A percentile compares a stretch with the other conserved stretches of the same genome.
These are phyloP conservation scores for Drosophila differens DNA, from an alignment of 2,888 invertebrate genomes.

Conservation along the genomic window DNA sequence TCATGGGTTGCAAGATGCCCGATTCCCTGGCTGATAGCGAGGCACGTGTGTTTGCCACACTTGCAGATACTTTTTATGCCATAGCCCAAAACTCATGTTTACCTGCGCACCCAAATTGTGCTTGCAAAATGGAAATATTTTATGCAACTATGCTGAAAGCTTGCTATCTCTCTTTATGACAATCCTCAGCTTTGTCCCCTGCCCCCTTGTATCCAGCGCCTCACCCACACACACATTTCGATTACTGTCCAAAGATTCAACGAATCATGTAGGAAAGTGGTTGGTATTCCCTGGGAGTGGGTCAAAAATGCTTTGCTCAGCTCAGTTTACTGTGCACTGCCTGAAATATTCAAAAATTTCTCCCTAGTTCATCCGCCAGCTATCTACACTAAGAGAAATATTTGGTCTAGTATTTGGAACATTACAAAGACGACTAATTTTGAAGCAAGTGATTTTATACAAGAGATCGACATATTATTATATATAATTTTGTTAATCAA, in stretches of 20 bases:
- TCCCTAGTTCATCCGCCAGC: constrained; percentile 3
- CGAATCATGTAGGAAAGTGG: constrained; percentile 4
- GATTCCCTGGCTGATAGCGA: constrained; percentile 8
- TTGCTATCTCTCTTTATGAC: constrained; percentile 10
- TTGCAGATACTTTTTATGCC: constrained; percentile 30
- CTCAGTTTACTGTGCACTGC: constrained; percentile 7
- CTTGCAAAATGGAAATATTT: constrained; percentile 57
- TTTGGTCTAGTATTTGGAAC: no score
- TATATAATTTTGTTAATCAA: neutral
- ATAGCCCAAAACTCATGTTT: constrained; percentile 15
- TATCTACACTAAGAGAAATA: neutral
- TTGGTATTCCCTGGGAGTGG: neutral
- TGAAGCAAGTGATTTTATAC: neutral
- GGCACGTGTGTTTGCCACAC: constrained; percentile 47
- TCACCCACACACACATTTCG: constrained; percentile 37
- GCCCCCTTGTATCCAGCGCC: neutral
- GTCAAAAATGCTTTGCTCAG: constrained; percentile 43
- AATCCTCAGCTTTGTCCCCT: neutral
- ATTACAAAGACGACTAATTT: neutral
- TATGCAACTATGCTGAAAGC: constrained; percentile 62
- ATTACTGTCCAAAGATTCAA: constrained; percentile 55
- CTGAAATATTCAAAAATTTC: constrained; percentile 41
- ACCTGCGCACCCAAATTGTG: constrained; percentile 41
- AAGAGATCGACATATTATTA: neutral
- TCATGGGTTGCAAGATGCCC: neutral